Percentiles rank a stretch among this genome's conserved stretches.
Evolutionary conservation across 2,797 vertebrate species (phyloP).

Genomic region (Falco concolor): DNA sequence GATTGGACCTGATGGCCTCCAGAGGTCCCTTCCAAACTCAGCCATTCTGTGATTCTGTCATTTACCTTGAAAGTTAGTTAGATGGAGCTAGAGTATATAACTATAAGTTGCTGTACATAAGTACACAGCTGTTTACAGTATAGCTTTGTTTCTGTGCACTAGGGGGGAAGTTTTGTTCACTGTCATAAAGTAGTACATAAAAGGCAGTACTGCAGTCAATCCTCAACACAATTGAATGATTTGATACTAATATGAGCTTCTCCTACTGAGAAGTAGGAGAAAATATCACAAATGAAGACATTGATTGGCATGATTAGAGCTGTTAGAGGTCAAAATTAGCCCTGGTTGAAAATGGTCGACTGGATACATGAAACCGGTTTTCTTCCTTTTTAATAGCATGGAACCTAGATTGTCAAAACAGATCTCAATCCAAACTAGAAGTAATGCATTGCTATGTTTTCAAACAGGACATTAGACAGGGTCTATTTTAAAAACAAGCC

Average conservation of each 20-base stretch:
- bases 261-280: not conserved
- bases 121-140: not conserved
- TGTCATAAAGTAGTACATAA: not conserved
- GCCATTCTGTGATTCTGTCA: not conserved
- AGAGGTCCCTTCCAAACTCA: not conserved
- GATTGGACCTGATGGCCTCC: fast-evolving
- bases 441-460: not conserved
- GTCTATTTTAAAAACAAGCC: not conserved
- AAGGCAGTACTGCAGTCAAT: not conserved
- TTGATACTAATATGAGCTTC: not conserved
- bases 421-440: not conserved
- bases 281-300: not conserved
- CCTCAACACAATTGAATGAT: not conserved
- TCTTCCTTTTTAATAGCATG: not conserved
- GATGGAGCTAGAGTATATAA: not conserved
- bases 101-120: not conserved
- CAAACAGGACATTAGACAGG: not conserved
- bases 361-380: not conserved
- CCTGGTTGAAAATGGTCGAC: not conserved
- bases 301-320: not conserved
- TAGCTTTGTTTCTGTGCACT: not conserved
- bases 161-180: not conserved
- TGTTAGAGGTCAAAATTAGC: not conserved
- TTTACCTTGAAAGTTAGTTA: not conserved
- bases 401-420: not conserved